Evolutionary conservation across 2,113 vertebrate genomes (phyloP), one percentile per base, ranked within the genome.

Genomic region (Hirundichthys speculiger): DNA sequence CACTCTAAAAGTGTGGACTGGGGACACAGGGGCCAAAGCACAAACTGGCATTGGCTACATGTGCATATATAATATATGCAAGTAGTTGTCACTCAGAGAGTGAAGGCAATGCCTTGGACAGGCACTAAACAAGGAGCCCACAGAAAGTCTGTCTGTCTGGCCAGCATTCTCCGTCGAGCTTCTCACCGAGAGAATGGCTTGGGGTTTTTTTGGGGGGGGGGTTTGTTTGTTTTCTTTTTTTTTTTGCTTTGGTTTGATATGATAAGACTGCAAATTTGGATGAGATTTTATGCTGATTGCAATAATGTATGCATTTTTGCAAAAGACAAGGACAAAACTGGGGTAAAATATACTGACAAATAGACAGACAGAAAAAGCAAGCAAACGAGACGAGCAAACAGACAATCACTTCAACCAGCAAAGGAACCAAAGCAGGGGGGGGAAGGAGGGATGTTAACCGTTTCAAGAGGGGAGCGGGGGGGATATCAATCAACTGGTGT

Each of bases 41-140:
- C 76, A 77, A 67, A 71, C 76, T 76, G 88, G 87, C 90, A 91
- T 91, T 87, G 88, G 90, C 87, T 87, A 90, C 90, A 79, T 89
- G 80, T 88, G 86, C 88, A 91, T 91, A 91, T 87, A 41, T n/a
- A n/a, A 64, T 54, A 88, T 90, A 91, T 89, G 90, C 90, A 86
- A 77, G 90, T 90, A 85, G 90, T 57, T 77, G 83, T 91, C 88
- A 90, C 90, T 91, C 87, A 59, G 40, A 48, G 86, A 90, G 87
- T 86, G 87, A 89, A 70, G 79, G 80, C 88, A 90, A 91, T 89
- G 86, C 88, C 84, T 80, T 53, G 54, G 64, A 89, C 75, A 58
- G 90, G 85, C 86, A 66, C 53, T 34, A 85, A 76, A 86, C 83
- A 81, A 77, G 75, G 73, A 85, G 79, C 83, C 71, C 83, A 82